Evolutionary conservation across 2,797 vertebrate species (phyloP), one percentile per base, ranked within the genome.

Genomic region (Poecilia gillii): DNA sequence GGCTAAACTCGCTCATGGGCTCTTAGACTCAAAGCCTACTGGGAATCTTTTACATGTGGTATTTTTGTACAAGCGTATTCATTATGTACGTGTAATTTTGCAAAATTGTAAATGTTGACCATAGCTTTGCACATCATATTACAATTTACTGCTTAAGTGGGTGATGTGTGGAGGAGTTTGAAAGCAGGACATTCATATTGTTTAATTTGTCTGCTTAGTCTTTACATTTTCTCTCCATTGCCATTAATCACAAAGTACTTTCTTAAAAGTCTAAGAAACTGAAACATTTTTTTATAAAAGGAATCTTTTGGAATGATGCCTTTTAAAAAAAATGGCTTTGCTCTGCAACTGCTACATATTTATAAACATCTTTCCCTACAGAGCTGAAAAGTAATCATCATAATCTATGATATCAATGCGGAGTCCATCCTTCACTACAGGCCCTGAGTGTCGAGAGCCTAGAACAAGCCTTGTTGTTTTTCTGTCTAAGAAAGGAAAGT

Each of bases 401-500:
- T 85, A 72, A 84, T 81, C 7, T 79, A 25, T 73, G 6, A 6
- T 51, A 41, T 49, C 1, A 31, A 79, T 85, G 55, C 71, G 49
- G 51, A 85, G 53, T 51, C 80, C 49, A 84, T 84, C 55, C 66
- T 59, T 80, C 57, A 72, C 5, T 53, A 47, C 8, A 46, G 51
- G 73, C 81, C 74, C 66, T 1, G 8, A 81, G 80, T 66, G 55
- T 36, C 8, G 73, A 83, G 74, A 82, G 39, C 72, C 74, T 74
- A 79, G 85, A 81, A 76, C 85, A 71, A 68, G 75, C 72, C 73
- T 64, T 87, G 78, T 80, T 79, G 83, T 82, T 84, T 25, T 49
- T 73, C 70, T 72, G 80, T 31, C 73, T 86, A 62, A 55, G 46
- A 80, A 62, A 88, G 76, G 71, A 79, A 76, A 76, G 49, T 62